A percentile compares a stretch with the other conserved stretches of the same genome.
phyloP scores from a whole-genome alignment of 2,113 vertebrate species.

The Cynopterus brachyotis region DNA sequence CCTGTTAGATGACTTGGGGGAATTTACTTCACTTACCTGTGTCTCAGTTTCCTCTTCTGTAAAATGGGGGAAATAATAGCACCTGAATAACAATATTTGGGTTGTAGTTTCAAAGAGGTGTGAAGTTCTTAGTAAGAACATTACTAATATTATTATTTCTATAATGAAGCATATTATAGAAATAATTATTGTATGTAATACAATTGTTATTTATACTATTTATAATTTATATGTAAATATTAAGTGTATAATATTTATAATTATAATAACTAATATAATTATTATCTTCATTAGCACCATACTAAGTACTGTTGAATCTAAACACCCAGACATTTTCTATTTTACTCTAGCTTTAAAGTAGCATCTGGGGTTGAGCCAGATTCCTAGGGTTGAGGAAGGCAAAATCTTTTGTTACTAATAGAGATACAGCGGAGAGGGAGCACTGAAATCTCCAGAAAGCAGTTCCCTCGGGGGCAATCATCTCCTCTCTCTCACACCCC shows the following conservation, averaged over 20 bases:
- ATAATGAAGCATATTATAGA: background rate
- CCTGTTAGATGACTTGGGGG: background rate
- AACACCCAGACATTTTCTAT: background rate
- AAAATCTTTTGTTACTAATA: conserved; percentile 45
- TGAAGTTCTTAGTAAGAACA: background rate
- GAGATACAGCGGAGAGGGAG: background rate
- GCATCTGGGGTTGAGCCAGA: conserved; percentile 44
- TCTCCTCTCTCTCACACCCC: background rate
- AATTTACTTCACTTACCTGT: background rate
- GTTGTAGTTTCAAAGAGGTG: background rate
- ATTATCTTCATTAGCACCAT: background rate
- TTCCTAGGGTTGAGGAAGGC: conserved; percentile 33
- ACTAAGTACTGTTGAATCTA: background rate
- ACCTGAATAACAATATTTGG: conserved; percentile 6
- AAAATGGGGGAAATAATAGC: background rate
- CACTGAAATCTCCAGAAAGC: conserved; percentile 24
- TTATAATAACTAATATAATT: background rate
- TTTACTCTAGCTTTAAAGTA: background rate
- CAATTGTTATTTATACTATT: background rate
- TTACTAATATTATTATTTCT: background rate
- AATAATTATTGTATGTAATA: background rate
- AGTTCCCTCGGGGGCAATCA: conserved; percentile 1
- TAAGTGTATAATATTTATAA: background rate
- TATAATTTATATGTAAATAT: background rate
- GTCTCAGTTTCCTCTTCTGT: background rate